These are phyloP conservation scores for Brachyptera putata DNA, from an alignment of 2,888 invertebrate genomes.

Conservation along the genomic window DNA sequence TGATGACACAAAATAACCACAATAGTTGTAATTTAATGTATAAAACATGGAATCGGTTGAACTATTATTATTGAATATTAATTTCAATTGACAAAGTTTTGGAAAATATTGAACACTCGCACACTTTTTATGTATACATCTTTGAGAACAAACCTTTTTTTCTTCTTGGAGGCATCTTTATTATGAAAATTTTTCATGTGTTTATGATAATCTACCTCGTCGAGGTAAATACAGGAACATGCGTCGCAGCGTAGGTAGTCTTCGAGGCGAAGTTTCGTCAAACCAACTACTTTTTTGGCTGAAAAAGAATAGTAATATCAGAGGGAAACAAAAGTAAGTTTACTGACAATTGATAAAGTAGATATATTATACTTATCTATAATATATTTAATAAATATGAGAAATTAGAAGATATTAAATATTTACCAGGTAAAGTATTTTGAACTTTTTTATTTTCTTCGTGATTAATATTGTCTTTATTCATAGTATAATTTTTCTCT, in stretches of 20 bases:
- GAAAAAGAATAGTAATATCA: constrained; percentile 19
- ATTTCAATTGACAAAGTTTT: no score
- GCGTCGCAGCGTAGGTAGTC: constrained; percentile 40
- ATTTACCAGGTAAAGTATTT: no score
- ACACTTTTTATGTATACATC: no score
- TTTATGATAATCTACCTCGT: constrained; percentile 39
- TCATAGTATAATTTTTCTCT: no score
- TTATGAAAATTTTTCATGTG: constrained; percentile 40
- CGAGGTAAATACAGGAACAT: constrained; percentile 40
- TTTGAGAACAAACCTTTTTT: no score
- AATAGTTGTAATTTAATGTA: no score
- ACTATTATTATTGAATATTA: no score
- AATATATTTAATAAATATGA: not conserved
- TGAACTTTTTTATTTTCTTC: no score
- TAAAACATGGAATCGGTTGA: no score
- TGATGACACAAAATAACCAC: no score
- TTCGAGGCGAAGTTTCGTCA: constrained; percentile 39
- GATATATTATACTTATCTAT: no score
- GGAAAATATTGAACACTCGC: not conserved
- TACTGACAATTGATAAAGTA: not conserved
- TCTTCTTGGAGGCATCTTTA: not conserved
- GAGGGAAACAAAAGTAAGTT: not conserved
- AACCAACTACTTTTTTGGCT: constrained; percentile 36
- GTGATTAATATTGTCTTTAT: no score
- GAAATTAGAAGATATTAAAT: not conserved